Evolutionary conservation across 1,140 invertebrate genomes (phyloP).

Genomic region (Chelonus insularis): DNA sequence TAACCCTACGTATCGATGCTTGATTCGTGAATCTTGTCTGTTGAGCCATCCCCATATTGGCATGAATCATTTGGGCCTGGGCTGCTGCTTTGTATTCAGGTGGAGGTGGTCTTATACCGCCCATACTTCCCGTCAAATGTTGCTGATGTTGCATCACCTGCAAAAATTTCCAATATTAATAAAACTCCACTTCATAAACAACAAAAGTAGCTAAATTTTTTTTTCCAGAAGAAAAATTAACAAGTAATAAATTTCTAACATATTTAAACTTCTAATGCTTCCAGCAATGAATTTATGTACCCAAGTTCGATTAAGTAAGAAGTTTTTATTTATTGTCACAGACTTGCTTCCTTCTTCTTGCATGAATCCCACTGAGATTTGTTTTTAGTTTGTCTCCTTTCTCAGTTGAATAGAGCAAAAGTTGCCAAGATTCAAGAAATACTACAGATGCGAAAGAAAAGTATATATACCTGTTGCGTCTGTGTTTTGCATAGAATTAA

Average conservation of each 20-base stretch:
- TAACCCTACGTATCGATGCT: conserved; percentile 63
- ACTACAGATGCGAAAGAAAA: conserved; percentile 13
- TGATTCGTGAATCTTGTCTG: conserved; percentile 60
- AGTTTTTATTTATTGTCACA: conserved; percentile 42
- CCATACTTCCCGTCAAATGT: conserved; percentile 57
- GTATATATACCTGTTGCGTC: conserved; percentile 22
- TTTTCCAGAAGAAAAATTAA: too few relatives aligned
- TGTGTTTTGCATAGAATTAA: not conserved
- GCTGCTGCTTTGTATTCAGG: conserved; percentile 74
- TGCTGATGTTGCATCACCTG: conserved; percentile 57
- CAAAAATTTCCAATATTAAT: too few relatives aligned
- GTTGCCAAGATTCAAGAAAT: conserved; percentile 19
- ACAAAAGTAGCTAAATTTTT: too few relatives aligned
- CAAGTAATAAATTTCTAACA: not conserved
- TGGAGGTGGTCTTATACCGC: conserved; percentile 67
- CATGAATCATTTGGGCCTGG: conserved; percentile 67
- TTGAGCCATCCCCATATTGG: conserved; percentile 55
- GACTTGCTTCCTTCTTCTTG: conserved; percentile 18
- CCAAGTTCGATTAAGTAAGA: conserved; percentile 29
- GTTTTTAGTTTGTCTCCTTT: conserved; percentile 21
- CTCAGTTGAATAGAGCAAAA: conserved; percentile 33
- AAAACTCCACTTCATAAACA: too few relatives aligned
- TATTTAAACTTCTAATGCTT: too few relatives aligned
- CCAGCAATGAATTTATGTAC: too few relatives aligned
- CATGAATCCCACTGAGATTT: conserved; percentile 3